These are phyloP conservation scores for Cavia porcellus DNA, from an alignment of 2,113 vertebrate species.

Conservation along the genomic window DNA sequence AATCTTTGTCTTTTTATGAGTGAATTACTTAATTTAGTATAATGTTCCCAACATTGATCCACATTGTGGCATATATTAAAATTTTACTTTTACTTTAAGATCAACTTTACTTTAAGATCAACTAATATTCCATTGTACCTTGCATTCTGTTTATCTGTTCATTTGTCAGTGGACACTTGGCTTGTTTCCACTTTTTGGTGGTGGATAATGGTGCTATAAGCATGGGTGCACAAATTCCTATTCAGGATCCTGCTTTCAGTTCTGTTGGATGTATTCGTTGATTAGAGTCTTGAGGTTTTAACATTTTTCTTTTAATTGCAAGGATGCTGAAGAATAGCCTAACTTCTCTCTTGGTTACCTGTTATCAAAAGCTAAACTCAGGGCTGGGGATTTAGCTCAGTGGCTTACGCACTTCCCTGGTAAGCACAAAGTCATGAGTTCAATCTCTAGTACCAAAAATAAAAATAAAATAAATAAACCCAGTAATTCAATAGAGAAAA, in stretches of 20 bases:
- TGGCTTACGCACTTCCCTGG: no score
- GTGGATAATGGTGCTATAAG: neutral
- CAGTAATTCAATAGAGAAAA: neutral
- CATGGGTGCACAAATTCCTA: neutral
- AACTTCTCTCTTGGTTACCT: neutral
- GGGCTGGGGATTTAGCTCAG: no score
- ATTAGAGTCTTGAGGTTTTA: neutral
- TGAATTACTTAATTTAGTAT: slow-evolving; percentile 32
- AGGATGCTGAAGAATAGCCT: neutral
- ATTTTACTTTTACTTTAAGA: slow-evolving; percentile 13
- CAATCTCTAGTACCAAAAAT: no score
- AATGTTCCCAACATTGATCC: neutral
- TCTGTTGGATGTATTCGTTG: neutral
- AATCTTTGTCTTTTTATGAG: neutral
- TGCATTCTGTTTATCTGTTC: neutral
- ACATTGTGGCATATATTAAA: neutral
- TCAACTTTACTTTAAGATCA: neutral
- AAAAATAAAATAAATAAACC: neutral
- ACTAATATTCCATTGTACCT: neutral
- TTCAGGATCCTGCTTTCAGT: neutral
- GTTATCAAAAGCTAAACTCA: neutral
- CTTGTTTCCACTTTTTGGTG: neutral
- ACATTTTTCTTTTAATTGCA: neutral
- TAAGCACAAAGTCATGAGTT: no score
- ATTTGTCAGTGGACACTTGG: neutral